phyloP scores from a whole-genome alignment of 1,140 invertebrate genomes.

The Chrysoperla carnea region DNA sequence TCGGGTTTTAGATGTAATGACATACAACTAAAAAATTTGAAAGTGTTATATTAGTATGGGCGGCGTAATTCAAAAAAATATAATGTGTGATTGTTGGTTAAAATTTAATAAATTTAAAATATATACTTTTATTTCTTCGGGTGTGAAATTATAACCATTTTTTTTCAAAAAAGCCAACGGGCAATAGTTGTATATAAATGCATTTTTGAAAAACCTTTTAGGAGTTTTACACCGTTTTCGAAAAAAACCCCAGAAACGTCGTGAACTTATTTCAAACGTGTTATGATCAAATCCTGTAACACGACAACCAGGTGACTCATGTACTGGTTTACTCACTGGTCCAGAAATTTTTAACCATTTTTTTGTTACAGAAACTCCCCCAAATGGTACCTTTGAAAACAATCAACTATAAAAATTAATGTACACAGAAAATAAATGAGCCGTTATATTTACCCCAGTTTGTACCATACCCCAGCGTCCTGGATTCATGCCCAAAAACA shows the following conservation, averaged over 20 bases:
- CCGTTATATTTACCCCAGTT: conserved; percentile 57
- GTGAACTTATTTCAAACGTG: conserved; percentile 66
- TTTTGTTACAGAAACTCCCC: conserved; percentile 59
- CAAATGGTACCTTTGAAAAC: conserved; percentile 61
- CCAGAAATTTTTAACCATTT: conserved; percentile 63
- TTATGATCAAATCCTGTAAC: conserved; percentile 59
- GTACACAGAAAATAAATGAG: conserved; percentile 3
- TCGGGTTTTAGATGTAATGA: too few relatives aligned
- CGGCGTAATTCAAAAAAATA: too few relatives aligned
- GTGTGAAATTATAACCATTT: conserved; percentile 68
- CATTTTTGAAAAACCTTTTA: conserved; percentile 57
- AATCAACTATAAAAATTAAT: background rate
- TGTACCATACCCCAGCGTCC: conserved; percentile 90
- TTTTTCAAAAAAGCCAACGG: conserved; percentile 68
- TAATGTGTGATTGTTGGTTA: too few relatives aligned
- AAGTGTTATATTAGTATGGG: too few relatives aligned
- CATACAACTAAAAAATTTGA: too few relatives aligned
- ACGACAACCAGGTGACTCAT: conserved; percentile 51
- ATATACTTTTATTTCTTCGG: conserved; percentile 57
- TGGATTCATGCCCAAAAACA: conserved; percentile 87
- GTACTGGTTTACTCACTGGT: conserved; percentile 44
- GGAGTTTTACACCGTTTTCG: conserved; percentile 50
- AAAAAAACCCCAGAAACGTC: conserved; percentile 69
- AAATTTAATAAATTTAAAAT: background rate
- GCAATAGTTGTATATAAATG: conserved; percentile 80